These are phyloP conservation scores for Hemiscyllium ocellatum DNA, from an alignment of 2,113 vertebrate genomes.

Conservation along the genomic window DNA sequence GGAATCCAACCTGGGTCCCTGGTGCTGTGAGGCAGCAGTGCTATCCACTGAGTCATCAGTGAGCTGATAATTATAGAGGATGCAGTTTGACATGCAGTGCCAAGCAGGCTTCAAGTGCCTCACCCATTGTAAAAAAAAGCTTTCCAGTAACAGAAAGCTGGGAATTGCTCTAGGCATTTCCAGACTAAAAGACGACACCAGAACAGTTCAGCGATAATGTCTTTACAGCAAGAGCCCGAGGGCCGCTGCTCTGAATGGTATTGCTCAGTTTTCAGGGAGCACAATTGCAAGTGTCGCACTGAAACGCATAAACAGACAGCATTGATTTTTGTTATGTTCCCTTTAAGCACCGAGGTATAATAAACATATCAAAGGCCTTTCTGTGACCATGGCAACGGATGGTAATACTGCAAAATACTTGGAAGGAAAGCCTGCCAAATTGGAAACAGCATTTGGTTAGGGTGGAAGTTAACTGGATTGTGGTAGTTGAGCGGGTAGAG, in stretches of 20 bases:
- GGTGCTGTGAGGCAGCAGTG: too few relatives aligned
- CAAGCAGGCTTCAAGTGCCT: not conserved
- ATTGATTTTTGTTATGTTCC: constrained; percentile 15
- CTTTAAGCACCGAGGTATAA: constrained; percentile 18
- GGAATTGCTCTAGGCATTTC: constrained; percentile 19
- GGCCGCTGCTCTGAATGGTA: not conserved
- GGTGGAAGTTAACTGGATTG: not conserved
- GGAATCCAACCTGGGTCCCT: too few relatives aligned
- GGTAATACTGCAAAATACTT: constrained; percentile 13
- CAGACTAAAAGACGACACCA: not conserved
- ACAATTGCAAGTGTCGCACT: not conserved
- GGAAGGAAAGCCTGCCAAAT: not conserved
- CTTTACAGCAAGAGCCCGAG: not conserved
- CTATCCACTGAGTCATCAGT: not conserved
- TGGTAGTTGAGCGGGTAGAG: not conserved
- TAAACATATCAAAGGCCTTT: constrained; percentile 25
- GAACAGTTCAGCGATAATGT: not conserved
- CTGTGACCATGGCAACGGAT: constrained; percentile 8
- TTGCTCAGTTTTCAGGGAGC: not conserved
- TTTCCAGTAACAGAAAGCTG: not conserved
- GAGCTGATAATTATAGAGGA: not conserved
- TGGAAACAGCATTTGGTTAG: not conserved
- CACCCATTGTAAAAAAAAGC: not conserved
- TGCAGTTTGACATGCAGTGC: not conserved
- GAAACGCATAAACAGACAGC: not conserved